A percentile compares a stretch with the other conserved stretches of the same genome.
Conservation (phyloP, 2,797 vertebrate species). For the Alosa sapidissima region DNA sequence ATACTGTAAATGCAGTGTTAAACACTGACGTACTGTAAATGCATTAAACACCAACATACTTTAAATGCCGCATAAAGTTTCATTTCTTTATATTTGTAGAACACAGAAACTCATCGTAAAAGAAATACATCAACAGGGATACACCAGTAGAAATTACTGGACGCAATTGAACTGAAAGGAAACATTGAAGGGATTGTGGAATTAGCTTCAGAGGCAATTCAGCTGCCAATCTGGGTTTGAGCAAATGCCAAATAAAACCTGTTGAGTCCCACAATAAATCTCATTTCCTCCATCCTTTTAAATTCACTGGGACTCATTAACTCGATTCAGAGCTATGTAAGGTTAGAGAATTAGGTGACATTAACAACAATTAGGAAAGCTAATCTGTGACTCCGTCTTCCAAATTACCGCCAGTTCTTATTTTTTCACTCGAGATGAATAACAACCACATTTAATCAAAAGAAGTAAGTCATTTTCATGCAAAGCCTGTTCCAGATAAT, state of each 20-base stretch:
- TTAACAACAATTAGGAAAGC: constrained; percentile 16
- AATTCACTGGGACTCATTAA: constrained; percentile 1
- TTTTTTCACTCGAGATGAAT: background rate
- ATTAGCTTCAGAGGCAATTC: background rate
- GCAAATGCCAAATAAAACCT: background rate
- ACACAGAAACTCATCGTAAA: background rate
- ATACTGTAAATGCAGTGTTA: too few species aligned
- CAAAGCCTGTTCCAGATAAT: background rate
- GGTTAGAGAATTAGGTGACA: background rate
- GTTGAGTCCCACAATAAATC: constrained; percentile 3
- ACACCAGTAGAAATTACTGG: background rate
- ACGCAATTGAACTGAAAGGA: background rate
- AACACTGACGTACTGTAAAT: background rate
- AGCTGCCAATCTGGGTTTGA: background rate
- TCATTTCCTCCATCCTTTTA: background rate
- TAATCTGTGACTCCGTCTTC: background rate
- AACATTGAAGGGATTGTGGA: background rate
- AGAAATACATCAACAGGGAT: background rate
- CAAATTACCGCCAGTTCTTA: background rate
- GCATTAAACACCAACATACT: background rate
- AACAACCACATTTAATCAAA: background rate
- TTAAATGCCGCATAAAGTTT: background rate
- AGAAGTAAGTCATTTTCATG: constrained; percentile 6
- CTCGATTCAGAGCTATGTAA: background rate
- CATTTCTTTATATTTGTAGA: background rate